phyloP scores from a whole-genome alignment of 2,888 invertebrate species.

The Philhelius pedissequus region DNA sequence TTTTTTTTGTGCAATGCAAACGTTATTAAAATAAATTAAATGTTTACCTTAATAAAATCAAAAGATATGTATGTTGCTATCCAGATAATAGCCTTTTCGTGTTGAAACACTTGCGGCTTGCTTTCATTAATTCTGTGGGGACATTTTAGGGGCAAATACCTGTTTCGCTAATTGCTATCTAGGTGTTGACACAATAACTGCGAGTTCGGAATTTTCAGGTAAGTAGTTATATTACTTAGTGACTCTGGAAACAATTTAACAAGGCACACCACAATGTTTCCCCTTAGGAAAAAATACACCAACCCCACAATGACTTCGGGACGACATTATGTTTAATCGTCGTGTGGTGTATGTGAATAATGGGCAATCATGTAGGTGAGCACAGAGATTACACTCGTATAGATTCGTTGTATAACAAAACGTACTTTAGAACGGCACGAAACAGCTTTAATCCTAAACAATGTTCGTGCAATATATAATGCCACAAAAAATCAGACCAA shows the following conservation, averaged over 20 bases:
- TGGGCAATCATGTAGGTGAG: neutral
- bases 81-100: neutral
- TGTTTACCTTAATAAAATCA: conserved; percentile 30
- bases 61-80: neutral
- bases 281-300: neutral
- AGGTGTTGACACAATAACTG: conserved; percentile 40
- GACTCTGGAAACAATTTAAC: neutral
- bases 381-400: neutral
- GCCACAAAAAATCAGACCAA: too few relatives aligned
- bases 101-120: conserved; percentile 18
- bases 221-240: neutral
- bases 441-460: too few relatives aligned
- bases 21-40: conserved; percentile 58
- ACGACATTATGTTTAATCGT: neutral
- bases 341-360: neutral
- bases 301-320: neutral
- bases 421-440: too few relatives aligned
- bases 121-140: conserved; percentile 12
- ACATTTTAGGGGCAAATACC: neutral
- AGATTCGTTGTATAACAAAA: neutral
- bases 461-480: too few relatives aligned
- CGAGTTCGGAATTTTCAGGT: conserved; percentile 7
- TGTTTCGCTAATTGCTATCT: conserved; percentile 17
- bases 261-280: neutral
- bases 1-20: conserved; percentile 18